phyloP scores from a whole-genome alignment of 2,888 invertebrate genomes.

The Cephalotes varians region DNA sequence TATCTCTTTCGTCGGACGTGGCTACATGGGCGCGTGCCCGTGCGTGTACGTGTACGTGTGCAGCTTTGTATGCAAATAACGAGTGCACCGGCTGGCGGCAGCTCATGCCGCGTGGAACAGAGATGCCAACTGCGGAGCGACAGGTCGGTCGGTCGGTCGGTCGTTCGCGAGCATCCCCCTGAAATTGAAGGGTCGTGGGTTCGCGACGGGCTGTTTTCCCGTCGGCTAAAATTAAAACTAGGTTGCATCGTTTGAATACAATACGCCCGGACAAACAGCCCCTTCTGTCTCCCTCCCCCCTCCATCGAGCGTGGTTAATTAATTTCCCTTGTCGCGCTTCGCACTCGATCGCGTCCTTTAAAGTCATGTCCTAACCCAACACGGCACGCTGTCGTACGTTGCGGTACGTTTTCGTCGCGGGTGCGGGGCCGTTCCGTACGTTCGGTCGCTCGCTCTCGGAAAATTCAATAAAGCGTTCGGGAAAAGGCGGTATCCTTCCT shows the following conservation, averaged over 20 bases:
- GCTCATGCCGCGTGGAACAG: slow-evolving; percentile 21
- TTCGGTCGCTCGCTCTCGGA: slow-evolving; percentile 31
- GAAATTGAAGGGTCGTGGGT: slow-evolving; percentile 52
- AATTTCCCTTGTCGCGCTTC: slow-evolving; percentile 56
- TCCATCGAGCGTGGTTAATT: slow-evolving; percentile 59
- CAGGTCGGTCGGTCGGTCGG: slow-evolving; percentile 28
- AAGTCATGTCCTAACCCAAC: slow-evolving; percentile 43
- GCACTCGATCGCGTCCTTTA: slow-evolving; percentile 49
- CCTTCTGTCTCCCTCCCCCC: slow-evolving; percentile 2
- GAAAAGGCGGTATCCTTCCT: slow-evolving; percentile 50
- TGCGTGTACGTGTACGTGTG: background rate
- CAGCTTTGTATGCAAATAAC: slow-evolving; percentile 56
- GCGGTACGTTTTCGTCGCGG: slow-evolving; percentile 49
- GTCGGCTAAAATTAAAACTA: slow-evolving; percentile 64
- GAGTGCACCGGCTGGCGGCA: slow-evolving; percentile 37
- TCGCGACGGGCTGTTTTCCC: slow-evolving; percentile 44
- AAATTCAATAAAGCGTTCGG: slow-evolving; percentile 65
- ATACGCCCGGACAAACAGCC: slow-evolving; percentile 49
- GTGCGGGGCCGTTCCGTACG: slow-evolving; percentile 19
- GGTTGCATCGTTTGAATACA: slow-evolving; percentile 55
- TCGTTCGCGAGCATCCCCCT: slow-evolving; percentile 21
- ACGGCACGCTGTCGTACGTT: slow-evolving; percentile 20
- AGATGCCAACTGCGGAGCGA: slow-evolving; percentile 41
- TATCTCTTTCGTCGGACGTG: slow-evolving; percentile 46
- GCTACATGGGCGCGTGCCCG: background rate